Evolutionary conservation across 2,113 vertebrate species (phyloP), one percentile per base, ranked within the genome.

Genomic region (Sorex fumeus): DNA sequence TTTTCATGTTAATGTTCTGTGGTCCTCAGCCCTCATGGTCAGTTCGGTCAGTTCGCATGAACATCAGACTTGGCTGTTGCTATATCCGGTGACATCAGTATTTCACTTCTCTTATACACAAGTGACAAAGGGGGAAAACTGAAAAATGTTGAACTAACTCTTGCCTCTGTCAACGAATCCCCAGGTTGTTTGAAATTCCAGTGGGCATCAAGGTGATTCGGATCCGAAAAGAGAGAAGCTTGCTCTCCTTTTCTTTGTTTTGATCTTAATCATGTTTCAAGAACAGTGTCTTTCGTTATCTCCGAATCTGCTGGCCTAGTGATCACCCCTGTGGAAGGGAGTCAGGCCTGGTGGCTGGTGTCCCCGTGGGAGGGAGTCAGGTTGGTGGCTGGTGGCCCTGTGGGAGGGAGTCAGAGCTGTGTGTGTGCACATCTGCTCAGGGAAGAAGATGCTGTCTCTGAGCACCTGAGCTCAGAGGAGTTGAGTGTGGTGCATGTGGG

Each of bases 1-100:
- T 85, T 91, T 92, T 88, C 75, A 91, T 62, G 67, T 76, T 64
- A 81, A 62, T 27, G 30, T n/a, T 87, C 94, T 86, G 28, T 76
- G 69, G 50, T 4, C 62, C 4, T 12, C 34, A n/a, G n/a, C 53
- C 32, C 3, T 18, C 47, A n/a, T 36, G 43, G 34, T 53, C 27
- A 64, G 11, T 11, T 47, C n/a, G 43, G 34, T 53, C 27, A 64
- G 76, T 87, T 64, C 53, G 87, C 90, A 81, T 57, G 64, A 92
- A 94, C 88, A 53, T 67, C 30, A n/a, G 40, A 67, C 28, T 32
- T 84, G 30, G 40, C 57, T 82, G 1, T 60, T 43, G 28, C n/a
- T 91, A 12, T 5, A 25, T 71, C 57, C 45, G 62, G 45, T 53
- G 74, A 92, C n/a, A 32, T 84, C 84, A 87, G 45, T 80, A 27